Percentiles rank a stretch among this genome's conserved stretches.
These are phyloP conservation scores for Temnothorax rugatulus DNA, from an alignment of 2,888 invertebrate species.

Conservation along the genomic window DNA sequence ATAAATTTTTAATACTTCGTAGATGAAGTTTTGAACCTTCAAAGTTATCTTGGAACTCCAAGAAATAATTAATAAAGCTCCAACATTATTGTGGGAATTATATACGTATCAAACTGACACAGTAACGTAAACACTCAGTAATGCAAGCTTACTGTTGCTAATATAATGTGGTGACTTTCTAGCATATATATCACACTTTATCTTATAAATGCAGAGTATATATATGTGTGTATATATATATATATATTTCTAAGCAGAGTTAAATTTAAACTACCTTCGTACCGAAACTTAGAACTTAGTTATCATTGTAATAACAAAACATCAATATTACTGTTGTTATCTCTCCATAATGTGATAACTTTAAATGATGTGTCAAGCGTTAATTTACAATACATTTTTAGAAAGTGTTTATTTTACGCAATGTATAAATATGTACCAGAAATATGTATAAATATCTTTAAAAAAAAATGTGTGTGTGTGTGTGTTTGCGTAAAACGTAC, in stretches of 20 bases:
- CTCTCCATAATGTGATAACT: neutral
- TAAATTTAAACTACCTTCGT: slow-evolving; percentile 23
- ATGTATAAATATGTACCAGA: neutral
- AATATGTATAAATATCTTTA: no score
- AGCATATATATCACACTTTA: neutral
- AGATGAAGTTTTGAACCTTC: slow-evolving; percentile 22
- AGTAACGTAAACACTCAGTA: slow-evolving; percentile 25
- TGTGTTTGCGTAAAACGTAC: neutral
- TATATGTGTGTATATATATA: neutral
- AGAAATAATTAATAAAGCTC: slow-evolving; percentile 28
- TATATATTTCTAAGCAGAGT: neutral
- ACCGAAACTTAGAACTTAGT: neutral
- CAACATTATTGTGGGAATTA: slow-evolving; percentile 10
- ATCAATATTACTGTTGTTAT: slow-evolving; percentile 4
- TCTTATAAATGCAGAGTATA: slow-evolving; percentile 11
- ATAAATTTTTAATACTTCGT: slow-evolving; percentile 3
- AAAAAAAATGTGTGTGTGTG: neutral
- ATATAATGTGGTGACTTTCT: slow-evolving; percentile 17
- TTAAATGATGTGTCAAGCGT: neutral
- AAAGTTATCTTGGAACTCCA: neutral
- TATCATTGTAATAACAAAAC: slow-evolving; percentile 5
- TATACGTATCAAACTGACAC: slow-evolving; percentile 14
- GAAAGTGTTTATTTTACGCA: neutral
- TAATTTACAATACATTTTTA: neutral
- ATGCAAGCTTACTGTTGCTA: slow-evolving; percentile 9